A percentile compares a stretch with the other conserved stretches of the same genome.
phyloP scores from a whole-genome alignment of 2,888 invertebrate species.

The Cetonia aurata region DNA sequence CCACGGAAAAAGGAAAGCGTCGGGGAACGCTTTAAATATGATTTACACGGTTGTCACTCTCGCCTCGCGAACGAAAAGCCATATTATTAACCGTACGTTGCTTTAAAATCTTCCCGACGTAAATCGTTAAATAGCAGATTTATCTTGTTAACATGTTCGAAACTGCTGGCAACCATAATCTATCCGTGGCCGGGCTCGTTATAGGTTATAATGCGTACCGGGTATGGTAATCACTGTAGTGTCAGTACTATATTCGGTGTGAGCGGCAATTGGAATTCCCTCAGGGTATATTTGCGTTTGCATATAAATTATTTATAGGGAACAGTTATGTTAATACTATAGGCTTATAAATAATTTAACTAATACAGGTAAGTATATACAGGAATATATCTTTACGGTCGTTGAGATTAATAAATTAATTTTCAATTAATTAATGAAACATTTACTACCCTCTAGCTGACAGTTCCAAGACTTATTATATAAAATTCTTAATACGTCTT shows the following conservation, averaged over 20 bases:
- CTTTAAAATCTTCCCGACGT: conserved; percentile 26
- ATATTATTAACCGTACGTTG: conserved; percentile 27
- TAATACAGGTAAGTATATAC: no score
- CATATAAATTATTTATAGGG: no score
- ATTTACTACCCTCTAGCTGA: no score
- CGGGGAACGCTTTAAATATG: conserved; percentile 12
- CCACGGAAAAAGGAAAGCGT: neutral
- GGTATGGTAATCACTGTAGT: conserved; percentile 11
- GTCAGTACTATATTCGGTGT: neutral
- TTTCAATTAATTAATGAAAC: no score
- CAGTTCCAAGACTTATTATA: no score
- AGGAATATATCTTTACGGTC: no score
- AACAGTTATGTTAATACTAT: no score
- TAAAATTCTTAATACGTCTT: no score
- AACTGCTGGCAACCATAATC: conserved; percentile 38
- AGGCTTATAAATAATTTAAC: no score
- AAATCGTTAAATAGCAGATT: conserved; percentile 40
- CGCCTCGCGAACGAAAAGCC: conserved; percentile 1
- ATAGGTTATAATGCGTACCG: conserved; percentile 29
- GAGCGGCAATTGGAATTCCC: neutral
- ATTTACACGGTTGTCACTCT: conserved; percentile 11
- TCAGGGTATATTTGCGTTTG: no score
- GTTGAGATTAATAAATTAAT: no score
- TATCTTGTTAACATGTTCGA: conserved; percentile 40
- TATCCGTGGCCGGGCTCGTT: conserved; percentile 35